phyloP scores from a whole-genome alignment of 2,888 invertebrate genomes.

The Thecophora atra region DNA sequence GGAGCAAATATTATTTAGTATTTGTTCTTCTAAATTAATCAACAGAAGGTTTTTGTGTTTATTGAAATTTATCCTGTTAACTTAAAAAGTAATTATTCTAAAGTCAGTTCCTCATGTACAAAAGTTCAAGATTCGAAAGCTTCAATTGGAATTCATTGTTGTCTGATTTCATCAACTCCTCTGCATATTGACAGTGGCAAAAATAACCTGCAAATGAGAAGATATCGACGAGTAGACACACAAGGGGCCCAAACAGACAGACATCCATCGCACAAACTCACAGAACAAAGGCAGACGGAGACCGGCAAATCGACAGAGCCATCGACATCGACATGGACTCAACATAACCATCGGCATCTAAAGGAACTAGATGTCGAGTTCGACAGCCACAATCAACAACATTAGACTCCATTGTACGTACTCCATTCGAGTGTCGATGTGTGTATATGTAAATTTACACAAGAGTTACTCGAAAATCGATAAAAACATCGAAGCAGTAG shows the following conservation, averaged over 20 bases:
- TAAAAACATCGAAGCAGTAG: slow-evolving; percentile 3
- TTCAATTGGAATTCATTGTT: slow-evolving; percentile 6
- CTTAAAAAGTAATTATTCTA: too few species aligned
- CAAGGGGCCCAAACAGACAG: not conserved
- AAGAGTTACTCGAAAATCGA: slow-evolving; percentile 29
- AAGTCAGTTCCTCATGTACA: not conserved
- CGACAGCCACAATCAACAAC: slow-evolving; percentile 26
- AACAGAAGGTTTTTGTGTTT: too few species aligned
- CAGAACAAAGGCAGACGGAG: slow-evolving; percentile 25
- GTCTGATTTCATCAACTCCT: not conserved
- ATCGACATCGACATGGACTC: too few species aligned
- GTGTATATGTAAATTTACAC: not conserved
- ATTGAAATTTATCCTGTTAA: too few species aligned
- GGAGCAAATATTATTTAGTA: too few species aligned
- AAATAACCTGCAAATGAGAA: slow-evolving; percentile 8
- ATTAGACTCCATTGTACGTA: not conserved
- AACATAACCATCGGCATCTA: not conserved
- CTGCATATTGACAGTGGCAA: not conserved
- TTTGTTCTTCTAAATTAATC: too few species aligned
- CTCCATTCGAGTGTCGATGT: too few species aligned
- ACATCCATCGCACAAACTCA: not conserved
- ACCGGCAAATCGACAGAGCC: not conserved
- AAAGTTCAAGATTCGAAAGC: not conserved
- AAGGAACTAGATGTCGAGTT: not conserved
- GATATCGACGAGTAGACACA: not conserved